Evolutionary conservation across 2,797 vertebrate genomes (phyloP), one percentile per base, ranked within the genome.

Genomic region (Aulostomus chinensis): DNA sequence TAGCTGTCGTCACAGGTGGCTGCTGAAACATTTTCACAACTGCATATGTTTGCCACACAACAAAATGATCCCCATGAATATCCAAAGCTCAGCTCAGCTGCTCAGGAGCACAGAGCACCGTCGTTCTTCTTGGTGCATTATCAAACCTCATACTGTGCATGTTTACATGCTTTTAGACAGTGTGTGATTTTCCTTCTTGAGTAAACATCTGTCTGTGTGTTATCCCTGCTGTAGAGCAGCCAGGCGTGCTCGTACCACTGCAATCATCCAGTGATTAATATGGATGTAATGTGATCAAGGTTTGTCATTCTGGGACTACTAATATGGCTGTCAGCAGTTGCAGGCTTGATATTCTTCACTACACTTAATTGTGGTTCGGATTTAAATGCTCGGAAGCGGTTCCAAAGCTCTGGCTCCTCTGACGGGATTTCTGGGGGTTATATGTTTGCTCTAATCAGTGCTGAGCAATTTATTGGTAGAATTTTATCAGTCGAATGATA

Each of bases 321-420:
- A 62, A 82, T 49, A 57, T 66, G 54, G 41, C 80, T 69, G 71
- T 80, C 78, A 78, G 52, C 71, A 50, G 34, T 45, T n/a, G n/a
- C n/a, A n/a, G n/a, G n/a, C 67, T 51, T 68, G 8, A 58, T 69
- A 29, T 58, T 51, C 42, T 46, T 41, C 33, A 61, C 71, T 56
- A 21, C 28, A n/a, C n/a, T 53, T 52, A 16, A 48, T 62, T 30
- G 17, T 56, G 37, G 29, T 24, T 11, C 28, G 35, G 25, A 46
- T 65, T 56, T 14, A 34, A 31, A 47, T 37, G 16, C 34, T 21
- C 0, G 7, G 29, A 2, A 45, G 38, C 58, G 43, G 32, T 51
- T 57, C 9, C 8, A 49, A 59, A 47, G 13, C 17, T 41, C 25
- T 37, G 25, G 31, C 24, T 32, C 18, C 50, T 54, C 6, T 21